Base-by-base conservation (phyloP, 2,113 vertebrate species). In the Chitala chitala region DNA sequence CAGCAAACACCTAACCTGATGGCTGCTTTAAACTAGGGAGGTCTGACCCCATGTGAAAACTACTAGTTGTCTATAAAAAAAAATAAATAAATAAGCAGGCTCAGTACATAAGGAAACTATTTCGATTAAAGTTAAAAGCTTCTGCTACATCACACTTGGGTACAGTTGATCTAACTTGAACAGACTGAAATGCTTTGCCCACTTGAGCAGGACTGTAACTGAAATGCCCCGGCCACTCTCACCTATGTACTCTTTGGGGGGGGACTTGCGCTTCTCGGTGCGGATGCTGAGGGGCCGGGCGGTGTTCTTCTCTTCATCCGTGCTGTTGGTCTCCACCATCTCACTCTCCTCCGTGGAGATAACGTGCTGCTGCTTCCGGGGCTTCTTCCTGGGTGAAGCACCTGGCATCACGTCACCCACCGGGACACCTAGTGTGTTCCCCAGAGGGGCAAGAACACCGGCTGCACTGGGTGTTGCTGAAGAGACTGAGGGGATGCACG, bases 241-340 rank as follows among this genome's bases (percentile, higher is more conserved):
- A 99, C 96, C 97, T 29, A 99, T 95, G 58, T 98, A 99, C 80
- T 99, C 97, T 82, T 96, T 95, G 0, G 96, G 96, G 72, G 96
- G 96, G 36, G 95, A 96, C 81, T 96, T 96, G 2, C 94, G 91
- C 72, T 96, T 93, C 83, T 98, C 95, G 0, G 93, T 87, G 74
- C 96, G 92, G 76, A 93, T 89, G 15, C 91, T 81, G 61, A 95
- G 85, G 58, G 87, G 92, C 84, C 97, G 92, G 77, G 93, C 85
- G 33, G 91, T 88, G 40, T 90, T 87, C 81, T 94, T 95, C 80
- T 99, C 97, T 36, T 99, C 97, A 1, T 99, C 97, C 0, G 97
- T 99, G 86, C 95, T 98, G 83, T 99, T 98, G 8, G 96, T 94
- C 87, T 99, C 96, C 89, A 99, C 93, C 95, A 99, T 98, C 74